A percentile compares a stretch with the other conserved stretches of the same genome.
Evolutionary conservation across 2,797 vertebrate genomes (phyloP).

Genomic region (Phalanger gymnotis): DNA sequence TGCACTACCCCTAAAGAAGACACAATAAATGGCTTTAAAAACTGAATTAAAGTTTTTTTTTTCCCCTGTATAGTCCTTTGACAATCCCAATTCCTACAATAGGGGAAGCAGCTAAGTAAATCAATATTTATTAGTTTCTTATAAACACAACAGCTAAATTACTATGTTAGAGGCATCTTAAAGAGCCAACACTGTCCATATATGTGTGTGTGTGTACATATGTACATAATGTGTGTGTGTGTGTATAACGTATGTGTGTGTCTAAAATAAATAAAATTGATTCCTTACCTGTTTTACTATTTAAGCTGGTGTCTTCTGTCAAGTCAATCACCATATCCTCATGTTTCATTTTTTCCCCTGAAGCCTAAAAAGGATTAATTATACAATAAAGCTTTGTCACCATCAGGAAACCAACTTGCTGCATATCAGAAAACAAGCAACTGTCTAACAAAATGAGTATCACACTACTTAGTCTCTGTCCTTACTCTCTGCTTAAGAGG

Average conservation of each 20-base stretch:
- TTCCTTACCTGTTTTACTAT: constrained; percentile 64
- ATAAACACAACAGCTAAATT: not conserved
- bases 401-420: constrained; percentile 2
- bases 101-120: not conserved
- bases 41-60: not conserved
- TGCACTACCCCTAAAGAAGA: not conserved
- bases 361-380: constrained; percentile 56
- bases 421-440: not conserved
- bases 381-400: constrained; percentile 14
- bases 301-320: constrained; percentile 59
- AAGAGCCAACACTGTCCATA: not conserved
- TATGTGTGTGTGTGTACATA: no score
- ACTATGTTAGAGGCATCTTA: not conserved
- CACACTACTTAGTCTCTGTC: not conserved
- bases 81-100: not conserved
- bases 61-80: not conserved
- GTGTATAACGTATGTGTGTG: not conserved
- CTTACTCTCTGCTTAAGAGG: not conserved
- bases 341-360: constrained; percentile 47
- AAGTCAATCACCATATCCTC: constrained; percentile 66
- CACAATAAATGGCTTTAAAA: not conserved
- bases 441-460: not conserved
- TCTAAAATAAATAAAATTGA: constrained; percentile 1
- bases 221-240: no score
- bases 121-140: not conserved